phyloP scores from a whole-genome alignment of 1,140 invertebrate species.

The Apis laboriosa region DNA sequence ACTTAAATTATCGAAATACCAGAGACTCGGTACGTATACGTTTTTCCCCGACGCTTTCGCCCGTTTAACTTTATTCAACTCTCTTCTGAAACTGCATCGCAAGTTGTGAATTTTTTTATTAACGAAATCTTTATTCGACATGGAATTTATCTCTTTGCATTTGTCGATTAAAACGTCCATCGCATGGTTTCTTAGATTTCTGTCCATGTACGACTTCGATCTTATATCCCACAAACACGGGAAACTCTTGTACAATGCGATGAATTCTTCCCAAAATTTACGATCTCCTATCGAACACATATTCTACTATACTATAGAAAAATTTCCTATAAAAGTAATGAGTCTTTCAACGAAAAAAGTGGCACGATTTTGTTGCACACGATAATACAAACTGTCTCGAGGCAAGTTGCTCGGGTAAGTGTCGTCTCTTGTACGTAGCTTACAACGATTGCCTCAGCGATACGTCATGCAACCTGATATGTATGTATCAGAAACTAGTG shows the following conservation, averaged over 20 bases:
- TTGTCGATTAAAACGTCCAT: not conserved
- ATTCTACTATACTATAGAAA: not conserved
- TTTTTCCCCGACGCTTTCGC: not conserved
- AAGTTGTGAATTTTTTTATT: not conserved
- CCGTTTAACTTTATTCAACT: not conserved
- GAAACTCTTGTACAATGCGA: not conserved
- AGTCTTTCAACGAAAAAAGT: no score
- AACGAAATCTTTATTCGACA: not conserved
- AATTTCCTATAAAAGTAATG: no score
- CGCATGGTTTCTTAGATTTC: not conserved
- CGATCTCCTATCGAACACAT: not conserved
- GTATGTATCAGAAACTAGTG: not conserved
- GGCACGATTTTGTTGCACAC: not conserved
- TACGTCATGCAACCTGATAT: slow-evolving; percentile 1
- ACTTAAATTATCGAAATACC: not conserved
- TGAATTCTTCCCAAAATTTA: not conserved
- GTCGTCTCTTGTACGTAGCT: not conserved
- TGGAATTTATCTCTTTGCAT: not conserved
- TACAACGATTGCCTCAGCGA: not conserved
- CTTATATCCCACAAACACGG: slow-evolving; percentile 1
- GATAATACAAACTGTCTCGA: not conserved
- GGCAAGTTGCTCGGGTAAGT: not conserved
- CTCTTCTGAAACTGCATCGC: not conserved
- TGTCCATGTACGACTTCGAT: not conserved
- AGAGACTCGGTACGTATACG: not conserved